A percentile compares a stretch with the other conserved stretches of the same genome.
phyloP scores from a whole-genome alignment of 2,113 vertebrate species.

The Sarotherodon lohbergeri region DNA sequence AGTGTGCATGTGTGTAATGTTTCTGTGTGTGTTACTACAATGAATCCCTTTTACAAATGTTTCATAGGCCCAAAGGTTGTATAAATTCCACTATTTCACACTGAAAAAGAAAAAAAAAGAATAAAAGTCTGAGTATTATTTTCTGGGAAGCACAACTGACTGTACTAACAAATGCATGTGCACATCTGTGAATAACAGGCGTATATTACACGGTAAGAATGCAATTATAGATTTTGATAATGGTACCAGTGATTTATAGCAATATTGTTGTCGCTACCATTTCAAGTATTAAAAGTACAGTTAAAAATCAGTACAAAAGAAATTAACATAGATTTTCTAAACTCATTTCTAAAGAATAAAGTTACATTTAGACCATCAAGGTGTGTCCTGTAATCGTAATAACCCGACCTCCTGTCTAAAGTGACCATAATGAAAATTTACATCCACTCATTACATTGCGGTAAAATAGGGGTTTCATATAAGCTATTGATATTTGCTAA shows the following conservation, averaged over 20 bases:
- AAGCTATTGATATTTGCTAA: not conserved
- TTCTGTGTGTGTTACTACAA: not conserved
- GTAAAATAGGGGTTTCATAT: not conserved
- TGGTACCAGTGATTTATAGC: not conserved
- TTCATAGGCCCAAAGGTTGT: not conserved
- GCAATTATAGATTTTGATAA: not conserved
- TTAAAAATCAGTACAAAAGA: not conserved
- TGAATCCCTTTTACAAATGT: not conserved
- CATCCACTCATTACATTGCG: not conserved
- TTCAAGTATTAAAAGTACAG: not conserved
- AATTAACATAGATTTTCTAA: not conserved
- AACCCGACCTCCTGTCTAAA: not conserved
- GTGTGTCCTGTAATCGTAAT: not conserved
- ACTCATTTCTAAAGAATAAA: not conserved
- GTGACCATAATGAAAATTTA: not conserved
- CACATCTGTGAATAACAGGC: not conserved
- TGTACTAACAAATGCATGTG: not conserved
- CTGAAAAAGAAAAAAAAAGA: not conserved
- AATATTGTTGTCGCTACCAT: not conserved
- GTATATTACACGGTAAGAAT: not conserved
- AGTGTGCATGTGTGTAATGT: not conserved
- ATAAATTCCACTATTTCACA: not conserved
- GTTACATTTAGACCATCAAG: not conserved
- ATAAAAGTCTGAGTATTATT: not conserved
- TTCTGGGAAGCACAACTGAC: not conserved